phyloP scores from a whole-genome alignment of 2,113 vertebrate genomes.

The Apaloderma vittatum region DNA sequence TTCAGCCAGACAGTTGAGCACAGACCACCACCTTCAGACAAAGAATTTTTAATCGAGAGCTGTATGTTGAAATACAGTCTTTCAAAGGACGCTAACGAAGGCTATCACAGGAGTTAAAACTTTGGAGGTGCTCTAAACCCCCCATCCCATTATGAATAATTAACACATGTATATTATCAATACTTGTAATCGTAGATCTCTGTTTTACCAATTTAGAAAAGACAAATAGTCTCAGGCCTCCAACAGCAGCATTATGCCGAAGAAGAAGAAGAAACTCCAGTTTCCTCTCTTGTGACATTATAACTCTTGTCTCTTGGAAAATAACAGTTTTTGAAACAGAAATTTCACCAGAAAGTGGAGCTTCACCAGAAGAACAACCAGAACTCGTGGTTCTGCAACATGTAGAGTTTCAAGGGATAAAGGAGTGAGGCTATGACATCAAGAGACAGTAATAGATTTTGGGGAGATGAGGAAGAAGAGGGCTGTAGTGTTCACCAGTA shows the following conservation, averaged over 20 bases:
- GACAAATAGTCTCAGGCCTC: not conserved
- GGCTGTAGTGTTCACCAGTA: not conserved
- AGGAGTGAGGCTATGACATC: not conserved
- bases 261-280: not conserved
- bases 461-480: not conserved
- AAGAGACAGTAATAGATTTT: not conserved
- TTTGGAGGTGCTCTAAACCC: not conserved
- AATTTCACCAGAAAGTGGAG: not conserved
- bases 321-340: not conserved
- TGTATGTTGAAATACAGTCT: fast-evolving
- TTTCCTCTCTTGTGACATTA: not conserved
- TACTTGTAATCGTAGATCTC: not conserved
- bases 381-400: not conserved
- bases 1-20: not conserved
- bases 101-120: not conserved
- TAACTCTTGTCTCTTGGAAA: not conserved
- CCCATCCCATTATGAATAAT: not conserved
- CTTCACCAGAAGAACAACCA: not conserved
- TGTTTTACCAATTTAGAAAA: not conserved
- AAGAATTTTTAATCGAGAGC: not conserved
- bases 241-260: not conserved
- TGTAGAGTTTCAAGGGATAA: not conserved
- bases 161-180: not conserved
- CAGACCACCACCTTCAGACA: not conserved
- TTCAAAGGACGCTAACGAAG: not conserved